These are phyloP conservation scores for Mesitornis unicolor DNA, from an alignment of 2,113 vertebrate species.

Conservation along the genomic window DNA sequence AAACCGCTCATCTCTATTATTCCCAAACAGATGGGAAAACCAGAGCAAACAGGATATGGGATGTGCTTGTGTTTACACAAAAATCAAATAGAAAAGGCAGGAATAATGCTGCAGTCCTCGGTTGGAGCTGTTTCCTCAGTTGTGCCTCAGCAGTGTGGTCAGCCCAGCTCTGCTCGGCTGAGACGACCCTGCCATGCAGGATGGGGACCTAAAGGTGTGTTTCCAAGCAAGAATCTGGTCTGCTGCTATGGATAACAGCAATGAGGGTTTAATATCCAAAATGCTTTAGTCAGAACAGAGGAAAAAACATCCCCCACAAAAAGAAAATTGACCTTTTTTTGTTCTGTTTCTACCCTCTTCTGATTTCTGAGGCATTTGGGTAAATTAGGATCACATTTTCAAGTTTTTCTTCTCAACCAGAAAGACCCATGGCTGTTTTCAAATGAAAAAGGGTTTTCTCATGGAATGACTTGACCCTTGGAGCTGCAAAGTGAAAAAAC, in stretches of 20 bases:
- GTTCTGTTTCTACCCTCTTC: neutral
- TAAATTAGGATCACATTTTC: neutral
- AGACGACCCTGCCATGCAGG: neutral
- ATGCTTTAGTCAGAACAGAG: neutral
- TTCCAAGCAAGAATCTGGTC: neutral
- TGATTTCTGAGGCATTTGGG: neutral
- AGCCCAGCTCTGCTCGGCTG: neutral
- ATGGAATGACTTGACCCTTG: neutral
- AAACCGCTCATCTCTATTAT: conserved; percentile 53
- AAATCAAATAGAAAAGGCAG: conserved; percentile 49
- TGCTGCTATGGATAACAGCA: neutral
- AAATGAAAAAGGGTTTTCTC: neutral
- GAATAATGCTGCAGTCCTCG: neutral
- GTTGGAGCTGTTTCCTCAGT: neutral
- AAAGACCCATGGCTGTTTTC: neutral
- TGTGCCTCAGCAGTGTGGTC: neutral
- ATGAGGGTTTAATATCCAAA: neutral
- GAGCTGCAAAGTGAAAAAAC: neutral
- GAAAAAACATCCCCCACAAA: neutral
- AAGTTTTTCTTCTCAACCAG: neutral
- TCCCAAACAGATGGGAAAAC: conserved; percentile 57
- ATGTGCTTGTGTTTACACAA: conserved; percentile 39
- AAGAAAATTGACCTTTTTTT: neutral
- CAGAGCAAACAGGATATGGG: conserved; percentile 36
- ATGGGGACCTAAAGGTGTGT: neutral